Percentiles rank a stretch among this genome's conserved stretches.
These are phyloP conservation scores for Caerostris extrusa DNA, from an alignment of 1,140 invertebrate species.

Conservation along the genomic window DNA sequence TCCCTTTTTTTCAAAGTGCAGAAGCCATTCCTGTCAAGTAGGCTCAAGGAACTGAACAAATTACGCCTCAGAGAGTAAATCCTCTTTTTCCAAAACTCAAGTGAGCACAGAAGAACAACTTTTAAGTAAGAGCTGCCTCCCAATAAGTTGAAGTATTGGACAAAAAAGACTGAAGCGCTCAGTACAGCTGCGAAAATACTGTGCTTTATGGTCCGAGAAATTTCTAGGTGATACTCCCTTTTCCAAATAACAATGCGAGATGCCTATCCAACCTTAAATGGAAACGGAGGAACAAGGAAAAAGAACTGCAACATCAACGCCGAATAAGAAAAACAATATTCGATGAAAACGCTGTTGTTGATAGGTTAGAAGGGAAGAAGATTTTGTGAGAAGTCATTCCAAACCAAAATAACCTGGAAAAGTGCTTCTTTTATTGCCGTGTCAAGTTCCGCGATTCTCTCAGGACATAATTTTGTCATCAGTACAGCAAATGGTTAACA, in stretches of 20 bases:
- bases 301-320: background rate
- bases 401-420: conserved; percentile 5
- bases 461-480: background rate
- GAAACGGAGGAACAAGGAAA: conserved; percentile 38
- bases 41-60: conserved; percentile 58
- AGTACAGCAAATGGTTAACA: too few species aligned
- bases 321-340: conserved; percentile 10
- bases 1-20: background rate
- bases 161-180: conserved; percentile 29
- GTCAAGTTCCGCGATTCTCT: background rate
- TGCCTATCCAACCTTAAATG: conserved; percentile 45
- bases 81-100: conserved; percentile 59
- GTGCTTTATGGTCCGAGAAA: conserved; percentile 68
- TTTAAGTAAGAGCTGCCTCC: conserved; percentile 53
- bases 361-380: conserved; percentile 1
- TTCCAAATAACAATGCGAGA: conserved; percentile 59
- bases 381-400: background rate
- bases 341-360: background rate
- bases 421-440: conserved; percentile 5
- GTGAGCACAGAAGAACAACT: conserved; percentile 57
- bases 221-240: conserved; percentile 32
- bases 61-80: conserved; percentile 50
- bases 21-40: conserved; percentile 62
- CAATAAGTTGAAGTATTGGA: conserved; percentile 72
- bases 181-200: conserved; percentile 46